Conservation (phyloP, 2,797 vertebrate genomes). For the Protonibea diacanthus region DNA sequence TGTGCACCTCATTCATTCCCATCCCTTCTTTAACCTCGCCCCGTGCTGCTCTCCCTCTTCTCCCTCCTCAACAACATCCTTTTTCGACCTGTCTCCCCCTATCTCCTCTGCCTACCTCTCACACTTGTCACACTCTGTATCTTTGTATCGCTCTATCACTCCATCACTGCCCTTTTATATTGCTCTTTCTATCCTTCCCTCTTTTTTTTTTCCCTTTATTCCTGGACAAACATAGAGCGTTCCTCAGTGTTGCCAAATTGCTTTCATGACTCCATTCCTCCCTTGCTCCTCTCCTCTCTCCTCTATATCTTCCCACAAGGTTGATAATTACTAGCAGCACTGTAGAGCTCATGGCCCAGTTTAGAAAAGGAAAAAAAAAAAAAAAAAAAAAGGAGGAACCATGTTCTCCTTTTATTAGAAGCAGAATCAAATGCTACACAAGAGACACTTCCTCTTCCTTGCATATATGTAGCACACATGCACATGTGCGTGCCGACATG, state of each 20-base stretch:
- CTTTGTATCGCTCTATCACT: constrained; percentile 27
- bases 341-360: constrained; percentile 80
- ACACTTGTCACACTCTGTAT: constrained; percentile 43
- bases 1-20: constrained; percentile 45
- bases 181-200: constrained; percentile 9
- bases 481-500: neutral
- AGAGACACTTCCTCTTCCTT: constrained; percentile 50
- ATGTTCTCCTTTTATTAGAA: constrained; percentile 77
- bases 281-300: constrained; percentile 36
- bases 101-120: constrained; percentile 36
- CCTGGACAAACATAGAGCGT: constrained; percentile 37
- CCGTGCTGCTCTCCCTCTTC: constrained; percentile 16
- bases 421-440: constrained; percentile 63
- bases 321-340: constrained; percentile 81
- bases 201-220: constrained; percentile 22
- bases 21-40: constrained; percentile 46
- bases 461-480: constrained; percentile 25
- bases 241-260: constrained; percentile 35
- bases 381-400: constrained; percentile 63
- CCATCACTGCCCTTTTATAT: constrained; percentile 47
- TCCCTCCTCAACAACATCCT: constrained; percentile 16
- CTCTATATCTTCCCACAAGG: constrained; percentile 66
- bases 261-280: constrained; percentile 43
- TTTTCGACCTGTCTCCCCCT: constrained; percentile 34
- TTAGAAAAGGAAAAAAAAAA: constrained; percentile 67